These are phyloP conservation scores for Guaruba guarouba DNA, from an alignment of 2,113 vertebrate species.

Conservation along the genomic window DNA sequence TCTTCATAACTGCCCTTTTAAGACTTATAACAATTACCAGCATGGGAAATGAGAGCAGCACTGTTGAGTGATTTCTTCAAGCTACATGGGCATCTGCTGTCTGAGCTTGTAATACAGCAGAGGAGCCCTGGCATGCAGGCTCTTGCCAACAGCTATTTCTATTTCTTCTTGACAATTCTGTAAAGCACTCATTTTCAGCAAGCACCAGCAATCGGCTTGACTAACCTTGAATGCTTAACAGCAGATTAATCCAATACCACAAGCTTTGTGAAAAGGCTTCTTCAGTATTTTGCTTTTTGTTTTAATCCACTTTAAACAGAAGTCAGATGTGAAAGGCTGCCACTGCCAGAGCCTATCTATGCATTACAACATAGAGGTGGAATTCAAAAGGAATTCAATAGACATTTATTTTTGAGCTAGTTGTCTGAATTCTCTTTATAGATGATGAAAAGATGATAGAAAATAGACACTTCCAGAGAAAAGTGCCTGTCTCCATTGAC, in stretches of 20 bases:
- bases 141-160: neutral
- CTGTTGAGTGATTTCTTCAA: slow-evolving; percentile 21
- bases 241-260: neutral
- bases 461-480: neutral
- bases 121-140: neutral
- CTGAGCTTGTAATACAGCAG: neutral
- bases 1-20: neutral
- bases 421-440: neutral
- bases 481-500: neutral
- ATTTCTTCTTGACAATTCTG: neutral
- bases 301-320: neutral
- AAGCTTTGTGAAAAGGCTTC: neutral
- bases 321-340: neutral
- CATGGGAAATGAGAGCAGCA: neutral
- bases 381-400: neutral
- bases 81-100: neutral
- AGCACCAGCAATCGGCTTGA: neutral
- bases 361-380: neutral
- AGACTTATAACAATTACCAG: neutral
- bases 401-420: neutral
- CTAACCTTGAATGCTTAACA: neutral
- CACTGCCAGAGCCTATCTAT: neutral
- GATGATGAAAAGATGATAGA: neutral
- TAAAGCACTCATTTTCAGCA: neutral
- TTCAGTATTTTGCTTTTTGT: neutral